A percentile compares a stretch with the other conserved stretches of the same genome.
phyloP scores from a whole-genome alignment of 2,797 vertebrate species.

The Neosilurus mollespiculum region DNA sequence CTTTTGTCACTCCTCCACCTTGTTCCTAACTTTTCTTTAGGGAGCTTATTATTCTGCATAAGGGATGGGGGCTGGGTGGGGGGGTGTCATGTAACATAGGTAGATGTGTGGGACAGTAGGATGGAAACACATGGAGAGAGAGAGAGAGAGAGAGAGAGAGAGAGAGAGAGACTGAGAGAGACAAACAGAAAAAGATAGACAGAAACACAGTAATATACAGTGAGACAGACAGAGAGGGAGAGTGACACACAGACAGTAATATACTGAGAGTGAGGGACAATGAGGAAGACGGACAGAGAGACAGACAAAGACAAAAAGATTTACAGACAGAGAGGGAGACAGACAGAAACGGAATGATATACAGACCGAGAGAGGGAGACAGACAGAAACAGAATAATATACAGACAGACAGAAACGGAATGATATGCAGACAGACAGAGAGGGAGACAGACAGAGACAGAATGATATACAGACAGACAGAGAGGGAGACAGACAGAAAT shows the following conservation, averaged over 20 bases:
- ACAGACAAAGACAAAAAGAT: background rate
- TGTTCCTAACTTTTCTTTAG: background rate
- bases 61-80: too few relatives aligned
- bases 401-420: background rate
- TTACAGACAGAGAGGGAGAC: background rate
- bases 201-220: background rate
- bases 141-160: background rate
- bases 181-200: background rate
- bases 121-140: background rate
- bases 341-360: background rate
- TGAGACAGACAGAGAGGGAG: background rate
- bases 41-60: background rate
- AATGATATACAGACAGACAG: background rate
- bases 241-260: background rate
- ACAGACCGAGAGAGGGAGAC: background rate
- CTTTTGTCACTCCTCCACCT: conserved; percentile 15
- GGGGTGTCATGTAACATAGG: background rate
- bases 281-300: background rate
- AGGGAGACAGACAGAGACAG: background rate
- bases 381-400: background rate
- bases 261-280: too few relatives aligned
- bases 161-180: background rate
- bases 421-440: background rate
- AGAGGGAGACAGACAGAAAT: background rate
- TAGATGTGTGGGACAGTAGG: background rate